Evolutionary conservation across 2,888 invertebrate species (phyloP).

Genomic region (Auanema sp.): DNA sequence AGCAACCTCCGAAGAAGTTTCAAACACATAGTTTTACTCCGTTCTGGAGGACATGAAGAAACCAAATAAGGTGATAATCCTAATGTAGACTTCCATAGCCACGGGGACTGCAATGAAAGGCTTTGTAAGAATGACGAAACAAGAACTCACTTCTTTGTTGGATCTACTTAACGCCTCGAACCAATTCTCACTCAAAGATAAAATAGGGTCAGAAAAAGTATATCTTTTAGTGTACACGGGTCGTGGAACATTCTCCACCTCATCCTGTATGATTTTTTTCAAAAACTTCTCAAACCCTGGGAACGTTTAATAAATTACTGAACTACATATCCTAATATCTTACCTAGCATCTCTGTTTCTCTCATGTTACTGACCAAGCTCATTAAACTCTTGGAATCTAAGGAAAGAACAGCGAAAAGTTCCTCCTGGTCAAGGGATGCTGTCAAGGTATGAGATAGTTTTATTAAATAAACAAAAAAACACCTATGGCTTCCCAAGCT

Average conservation of each 20-base stretch:
- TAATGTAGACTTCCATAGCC: background rate
- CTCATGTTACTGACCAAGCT: too few species aligned
- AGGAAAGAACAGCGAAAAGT: too few species aligned
- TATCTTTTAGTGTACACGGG: background rate
- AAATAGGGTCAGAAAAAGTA: background rate
- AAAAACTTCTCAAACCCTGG: background rate
- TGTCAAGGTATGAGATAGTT: too few species aligned
- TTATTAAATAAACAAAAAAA: too few species aligned
- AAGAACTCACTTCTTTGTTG: background rate
- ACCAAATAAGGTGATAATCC: background rate
- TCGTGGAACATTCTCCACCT: background rate
- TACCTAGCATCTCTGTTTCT: too few species aligned
- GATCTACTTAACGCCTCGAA: background rate
- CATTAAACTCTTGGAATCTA: too few species aligned
- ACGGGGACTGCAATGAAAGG: background rate
- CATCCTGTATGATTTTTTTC: background rate
- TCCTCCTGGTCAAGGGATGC: too few species aligned
- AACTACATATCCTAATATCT: too few species aligned
- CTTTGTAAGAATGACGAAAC: too few species aligned
- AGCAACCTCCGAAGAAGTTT: background rate
- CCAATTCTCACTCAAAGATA: background rate
- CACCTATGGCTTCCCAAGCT: too few species aligned
- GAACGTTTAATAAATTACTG: too few species aligned
- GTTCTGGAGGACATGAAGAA: background rate
- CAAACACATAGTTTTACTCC: background rate